A percentile compares a stretch with the other conserved stretches of the same genome.
These are phyloP conservation scores for Neodiprion pinetum DNA, from an alignment of 1,140 invertebrate genomes.

Conservation along the genomic window DNA sequence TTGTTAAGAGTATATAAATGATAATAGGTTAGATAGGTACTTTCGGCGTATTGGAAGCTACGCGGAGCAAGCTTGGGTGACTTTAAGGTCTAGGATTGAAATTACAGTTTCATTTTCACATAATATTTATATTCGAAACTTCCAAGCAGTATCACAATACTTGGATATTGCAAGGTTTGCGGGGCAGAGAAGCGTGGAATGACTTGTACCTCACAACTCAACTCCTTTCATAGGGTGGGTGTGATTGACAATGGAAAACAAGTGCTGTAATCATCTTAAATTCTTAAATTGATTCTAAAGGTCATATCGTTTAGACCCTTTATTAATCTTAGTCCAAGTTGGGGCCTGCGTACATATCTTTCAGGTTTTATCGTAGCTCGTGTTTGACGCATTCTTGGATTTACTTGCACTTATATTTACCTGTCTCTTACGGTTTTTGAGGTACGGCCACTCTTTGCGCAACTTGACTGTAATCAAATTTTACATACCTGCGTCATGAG, in stretches of 20 bases:
- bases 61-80: too few species aligned
- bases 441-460: not conserved
- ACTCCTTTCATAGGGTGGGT: not conserved
- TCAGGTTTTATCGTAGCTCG: not conserved
- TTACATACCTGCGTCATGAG: not conserved
- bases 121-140: too few species aligned
- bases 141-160: too few species aligned
- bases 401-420: not conserved
- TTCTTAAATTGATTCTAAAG: conserved; percentile 8
- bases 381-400: not conserved
- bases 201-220: not conserved
- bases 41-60: too few species aligned
- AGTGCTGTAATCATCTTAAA: conserved; percentile 2
- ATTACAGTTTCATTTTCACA: too few species aligned
- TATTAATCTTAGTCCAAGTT: not conserved
- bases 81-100: too few species aligned
- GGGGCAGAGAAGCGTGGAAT: too few species aligned
- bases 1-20: too few species aligned
- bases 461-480: not conserved
- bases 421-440: not conserved
- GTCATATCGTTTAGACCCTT: conserved; percentile 7
- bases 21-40: too few species aligned
- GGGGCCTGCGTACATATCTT: not conserved
- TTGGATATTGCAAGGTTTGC: too few species aligned
- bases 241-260: conserved; percentile 4